Percentiles rank a stretch among this genome's conserved stretches.
Evolutionary conservation across 92 coral and sea anemone genomes (phyloP).

Genomic region (Bergia puertoricense): DNA sequence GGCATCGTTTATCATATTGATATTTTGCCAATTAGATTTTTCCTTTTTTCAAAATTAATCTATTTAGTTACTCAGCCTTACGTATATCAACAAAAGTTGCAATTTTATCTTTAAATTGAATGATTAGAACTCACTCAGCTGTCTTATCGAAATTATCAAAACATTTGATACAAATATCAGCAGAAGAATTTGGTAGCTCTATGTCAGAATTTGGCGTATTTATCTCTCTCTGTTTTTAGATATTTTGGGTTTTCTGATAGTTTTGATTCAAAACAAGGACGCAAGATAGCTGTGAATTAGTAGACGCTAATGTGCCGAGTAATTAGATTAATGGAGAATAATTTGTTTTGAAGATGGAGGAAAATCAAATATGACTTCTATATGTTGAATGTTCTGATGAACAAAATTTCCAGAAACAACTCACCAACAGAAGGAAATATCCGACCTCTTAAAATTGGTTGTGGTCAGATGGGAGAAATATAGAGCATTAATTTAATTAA

Average conservation of each 20-base stretch:
- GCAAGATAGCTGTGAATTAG: slow-evolving; percentile 26
- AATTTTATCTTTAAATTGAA: background rate
- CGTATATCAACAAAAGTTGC: background rate
- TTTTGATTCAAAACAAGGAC: slow-evolving; percentile 27
- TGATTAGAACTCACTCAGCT: background rate
- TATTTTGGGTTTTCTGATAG: slow-evolving; percentile 8
- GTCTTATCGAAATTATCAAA: background rate
- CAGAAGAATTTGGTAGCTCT: background rate
- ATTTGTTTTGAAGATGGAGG: slow-evolving; percentile 35
- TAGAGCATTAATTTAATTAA: slow-evolving; percentile 7
- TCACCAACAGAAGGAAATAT: background rate
- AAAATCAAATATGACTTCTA: slow-evolving; percentile 26
- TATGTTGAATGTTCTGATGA: slow-evolving; percentile 23
- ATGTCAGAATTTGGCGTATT: background rate
- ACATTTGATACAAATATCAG: background rate
- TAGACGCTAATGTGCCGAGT: slow-evolving; percentile 46
- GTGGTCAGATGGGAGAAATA: background rate
- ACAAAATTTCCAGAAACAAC: background rate
- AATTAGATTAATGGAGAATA: slow-evolving; percentile 60
- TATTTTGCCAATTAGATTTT: slow-evolving; percentile 9
- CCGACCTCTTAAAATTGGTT: slow-evolving; percentile 13
- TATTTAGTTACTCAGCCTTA: background rate
- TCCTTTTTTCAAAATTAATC: slow-evolving; percentile 3
- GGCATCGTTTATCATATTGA: slow-evolving; percentile 2
- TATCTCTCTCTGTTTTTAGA: background rate